A percentile compares a stretch with the other conserved stretches of the same genome.
phyloP scores from a whole-genome alignment of 1,140 invertebrate species.

The Trypoxylus dichotomus region DNA sequence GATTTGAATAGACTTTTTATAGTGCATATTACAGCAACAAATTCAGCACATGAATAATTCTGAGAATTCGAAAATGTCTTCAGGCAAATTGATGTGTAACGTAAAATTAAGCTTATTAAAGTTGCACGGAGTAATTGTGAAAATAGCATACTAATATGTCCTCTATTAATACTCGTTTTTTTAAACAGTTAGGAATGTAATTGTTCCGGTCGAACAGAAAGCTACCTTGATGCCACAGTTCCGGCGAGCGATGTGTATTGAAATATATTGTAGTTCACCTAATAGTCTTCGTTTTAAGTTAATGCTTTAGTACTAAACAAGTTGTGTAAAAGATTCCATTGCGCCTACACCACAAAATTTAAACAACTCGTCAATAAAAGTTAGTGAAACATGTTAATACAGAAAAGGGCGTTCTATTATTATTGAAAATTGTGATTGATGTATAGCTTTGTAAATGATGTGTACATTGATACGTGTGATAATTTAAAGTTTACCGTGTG shows the following conservation, averaged over 20 bases:
- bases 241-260: conserved; percentile 27
- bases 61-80: no score
- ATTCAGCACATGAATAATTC: no score
- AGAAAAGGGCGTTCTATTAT: background rate
- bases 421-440: background rate
- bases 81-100: no score
- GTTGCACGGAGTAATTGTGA: no score
- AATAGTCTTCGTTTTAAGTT: background rate
- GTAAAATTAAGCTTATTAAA: no score
- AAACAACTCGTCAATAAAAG: background rate
- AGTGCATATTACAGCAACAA: no score
- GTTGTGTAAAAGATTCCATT: background rate
- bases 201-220: conserved; percentile 33
- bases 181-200: conserved; percentile 33
- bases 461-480: no score
- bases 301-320: background rate
- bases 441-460: background rate
- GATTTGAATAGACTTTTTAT: no score
- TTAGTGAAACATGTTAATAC: background rate
- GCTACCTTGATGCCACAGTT: conserved; percentile 31
- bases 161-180: background rate
- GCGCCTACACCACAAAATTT: background rate
- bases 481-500: no score
- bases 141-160: background rate
- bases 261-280: background rate